Conservation (phyloP, 35 echinoderm and acorn worm species). For the Holothuria glaberrima region DNA sequence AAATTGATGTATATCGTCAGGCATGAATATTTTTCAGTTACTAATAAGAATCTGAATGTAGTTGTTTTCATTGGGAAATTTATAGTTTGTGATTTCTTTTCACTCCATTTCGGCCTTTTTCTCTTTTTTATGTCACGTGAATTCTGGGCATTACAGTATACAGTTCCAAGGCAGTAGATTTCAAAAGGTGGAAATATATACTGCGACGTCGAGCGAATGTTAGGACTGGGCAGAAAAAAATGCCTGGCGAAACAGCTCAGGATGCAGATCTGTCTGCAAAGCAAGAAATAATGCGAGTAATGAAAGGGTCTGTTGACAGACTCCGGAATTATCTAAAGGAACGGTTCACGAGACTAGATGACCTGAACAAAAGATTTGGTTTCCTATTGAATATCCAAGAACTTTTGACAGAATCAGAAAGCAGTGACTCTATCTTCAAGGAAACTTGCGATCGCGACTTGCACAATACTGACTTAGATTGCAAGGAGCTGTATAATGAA, state of each 20-base stretch:
- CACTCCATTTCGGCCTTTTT: too few relatives aligned
- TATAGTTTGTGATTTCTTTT: too few relatives aligned
- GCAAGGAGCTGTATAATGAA: slow-evolving; percentile 42
- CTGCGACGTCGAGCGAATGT: too few relatives aligned
- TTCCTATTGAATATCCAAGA: slow-evolving; percentile 41
- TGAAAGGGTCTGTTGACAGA: slow-evolving; percentile 49
- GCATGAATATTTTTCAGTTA: too few relatives aligned
- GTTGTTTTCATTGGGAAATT: too few relatives aligned
- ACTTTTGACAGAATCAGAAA: slow-evolving; percentile 30
- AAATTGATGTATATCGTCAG: too few relatives aligned
- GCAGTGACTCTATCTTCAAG: neutral
- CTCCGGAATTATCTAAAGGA: slow-evolving; percentile 28
- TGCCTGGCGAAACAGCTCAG: slow-evolving; percentile 31
- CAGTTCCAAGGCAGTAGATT: too few relatives aligned
- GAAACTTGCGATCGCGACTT: slow-evolving; percentile 7
- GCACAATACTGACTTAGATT: slow-evolving; percentile 8
- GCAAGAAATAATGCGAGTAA: slow-evolving; percentile 23
- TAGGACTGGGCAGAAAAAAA: too few relatives aligned
- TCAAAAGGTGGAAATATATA: too few relatives aligned
- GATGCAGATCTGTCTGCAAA: slow-evolving; percentile 15
- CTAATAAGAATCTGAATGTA: too few relatives aligned
- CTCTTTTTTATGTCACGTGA: too few relatives aligned
- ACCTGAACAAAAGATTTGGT: slow-evolving; percentile 34
- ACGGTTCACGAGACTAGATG: slow-evolving; percentile 21
- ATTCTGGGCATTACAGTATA: too few relatives aligned